Percentiles rank a stretch among this genome's conserved stretches.
Conservation (phyloP, 1,140 invertebrate species). For the Venustaconcha ellipsiformis region DNA sequence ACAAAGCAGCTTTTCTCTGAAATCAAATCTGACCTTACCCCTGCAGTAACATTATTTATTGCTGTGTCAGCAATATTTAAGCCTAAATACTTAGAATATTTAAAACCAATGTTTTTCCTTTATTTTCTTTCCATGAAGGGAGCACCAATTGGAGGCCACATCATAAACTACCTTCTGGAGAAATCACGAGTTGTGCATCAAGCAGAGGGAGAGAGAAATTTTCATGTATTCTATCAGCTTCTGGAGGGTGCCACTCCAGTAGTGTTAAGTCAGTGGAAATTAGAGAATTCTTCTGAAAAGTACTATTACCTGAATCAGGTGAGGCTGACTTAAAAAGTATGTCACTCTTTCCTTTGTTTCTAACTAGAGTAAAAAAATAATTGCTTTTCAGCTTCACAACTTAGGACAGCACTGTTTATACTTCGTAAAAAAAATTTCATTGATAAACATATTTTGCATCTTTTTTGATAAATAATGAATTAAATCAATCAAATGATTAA, state of each 20-base stretch:
- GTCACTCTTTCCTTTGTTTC: neutral
- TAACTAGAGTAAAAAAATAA: neutral
- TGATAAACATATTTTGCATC: too few species aligned
- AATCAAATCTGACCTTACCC: too few species aligned
- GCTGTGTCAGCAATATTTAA: too few species aligned
- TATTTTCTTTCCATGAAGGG: conserved; percentile 30
- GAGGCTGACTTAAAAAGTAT: conserved; percentile 1
- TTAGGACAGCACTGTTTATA: too few species aligned
- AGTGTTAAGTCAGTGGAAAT: conserved; percentile 75
- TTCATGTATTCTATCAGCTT: conserved; percentile 93
- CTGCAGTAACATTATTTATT: too few species aligned
- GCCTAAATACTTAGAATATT: too few species aligned
- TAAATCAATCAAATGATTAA: too few species aligned
- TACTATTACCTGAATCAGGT: conserved; percentile 85
- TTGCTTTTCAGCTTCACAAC: neutral
- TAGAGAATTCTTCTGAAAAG: conserved; percentile 77
- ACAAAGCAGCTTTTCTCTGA: too few species aligned
- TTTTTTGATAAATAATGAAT: too few species aligned
- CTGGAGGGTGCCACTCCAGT: conserved; percentile 78
- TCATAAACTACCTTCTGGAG: conserved; percentile 96
- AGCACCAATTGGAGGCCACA: conserved; percentile 83
- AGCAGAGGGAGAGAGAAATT: conserved; percentile 87
- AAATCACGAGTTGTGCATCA: conserved; percentile 92
- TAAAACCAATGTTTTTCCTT: too few species aligned
- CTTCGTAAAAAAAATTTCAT: too few species aligned